A percentile compares a stretch with the other conserved stretches of the same genome.
phyloP scores from a whole-genome alignment of 2,888 invertebrate species.

The Gortyna flavago region DNA sequence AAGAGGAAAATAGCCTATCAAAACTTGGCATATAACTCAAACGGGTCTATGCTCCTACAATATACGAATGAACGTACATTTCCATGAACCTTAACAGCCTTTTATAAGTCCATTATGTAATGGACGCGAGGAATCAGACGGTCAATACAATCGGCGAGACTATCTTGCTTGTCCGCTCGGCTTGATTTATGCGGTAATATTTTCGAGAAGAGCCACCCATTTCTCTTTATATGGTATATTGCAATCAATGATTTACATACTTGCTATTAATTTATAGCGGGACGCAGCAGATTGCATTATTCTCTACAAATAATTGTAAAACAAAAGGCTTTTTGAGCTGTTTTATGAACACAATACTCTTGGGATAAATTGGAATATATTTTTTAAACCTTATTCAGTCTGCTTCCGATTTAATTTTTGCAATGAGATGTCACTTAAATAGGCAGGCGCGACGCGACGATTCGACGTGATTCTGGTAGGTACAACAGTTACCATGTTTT shows the following conservation, averaged over 20 bases:
- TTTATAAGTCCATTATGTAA: slow-evolving; percentile 81
- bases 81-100: slow-evolving; percentile 81
- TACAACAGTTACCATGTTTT: too few species aligned
- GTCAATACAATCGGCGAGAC: slow-evolving; percentile 76
- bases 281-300: slow-evolving; percentile 46
- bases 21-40: slow-evolving; percentile 82
- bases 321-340: slow-evolving; percentile 43
- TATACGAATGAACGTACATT: slow-evolving; percentile 75
- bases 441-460: too few species aligned
- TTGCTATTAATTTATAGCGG: slow-evolving; percentile 58
- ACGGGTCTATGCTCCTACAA: slow-evolving; percentile 67
- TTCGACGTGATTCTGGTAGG: too few species aligned
- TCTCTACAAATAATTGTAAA: slow-evolving; percentile 45
- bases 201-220: slow-evolving; percentile 74
- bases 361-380: slow-evolving; percentile 21
- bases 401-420: background rate
- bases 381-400: slow-evolving; percentile 3
- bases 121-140: slow-evolving; percentile 75
- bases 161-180: slow-evolving; percentile 73
- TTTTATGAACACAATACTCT: slow-evolving; percentile 36
- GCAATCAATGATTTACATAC: slow-evolving; percentile 77
- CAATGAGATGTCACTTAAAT: background rate
- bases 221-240: slow-evolving; percentile 71
- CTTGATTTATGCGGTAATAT: slow-evolving; percentile 83
- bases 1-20: slow-evolving; percentile 76